These are phyloP conservation scores for Noctua comes DNA, from an alignment of 2,888 invertebrate species.

Conservation along the genomic window DNA sequence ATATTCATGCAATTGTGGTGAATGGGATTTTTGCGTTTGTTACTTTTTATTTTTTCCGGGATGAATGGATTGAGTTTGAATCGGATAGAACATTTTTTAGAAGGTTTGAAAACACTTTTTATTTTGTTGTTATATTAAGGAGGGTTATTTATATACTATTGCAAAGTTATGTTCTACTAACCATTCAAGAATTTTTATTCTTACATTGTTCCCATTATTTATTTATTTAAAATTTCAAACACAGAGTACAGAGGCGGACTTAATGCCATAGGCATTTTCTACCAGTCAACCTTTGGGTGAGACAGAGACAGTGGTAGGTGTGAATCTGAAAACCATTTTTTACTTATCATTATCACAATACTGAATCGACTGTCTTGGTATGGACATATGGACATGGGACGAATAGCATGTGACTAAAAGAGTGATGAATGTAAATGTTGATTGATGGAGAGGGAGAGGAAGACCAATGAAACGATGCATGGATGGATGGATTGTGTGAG, in stretches of 20 bases:
- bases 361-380: background rate
- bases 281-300: too few species aligned
- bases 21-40: slow-evolving; percentile 26
- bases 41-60: slow-evolving; percentile 19
- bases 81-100: background rate
- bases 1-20: slow-evolving; percentile 44
- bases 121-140: background rate
- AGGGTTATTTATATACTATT: background rate
- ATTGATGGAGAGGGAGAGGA: too few species aligned
- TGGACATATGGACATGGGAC: too few species aligned
- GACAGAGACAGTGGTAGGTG: too few species aligned
- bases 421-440: too few species aligned
- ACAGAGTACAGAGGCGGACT: too few species aligned
- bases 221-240: too few species aligned
- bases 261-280: too few species aligned
- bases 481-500: too few species aligned
- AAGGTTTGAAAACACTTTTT: background rate
- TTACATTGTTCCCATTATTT: background rate
- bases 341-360: background rate
- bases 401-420: too few species aligned
- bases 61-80: slow-evolving; percentile 5
- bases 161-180: background rate
- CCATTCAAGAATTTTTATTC: background rate
- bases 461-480: too few species aligned
- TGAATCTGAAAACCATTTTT: too few species aligned